Conservation (phyloP, 2,113 vertebrate genomes). For the Peromyscus polionotus region DNA sequence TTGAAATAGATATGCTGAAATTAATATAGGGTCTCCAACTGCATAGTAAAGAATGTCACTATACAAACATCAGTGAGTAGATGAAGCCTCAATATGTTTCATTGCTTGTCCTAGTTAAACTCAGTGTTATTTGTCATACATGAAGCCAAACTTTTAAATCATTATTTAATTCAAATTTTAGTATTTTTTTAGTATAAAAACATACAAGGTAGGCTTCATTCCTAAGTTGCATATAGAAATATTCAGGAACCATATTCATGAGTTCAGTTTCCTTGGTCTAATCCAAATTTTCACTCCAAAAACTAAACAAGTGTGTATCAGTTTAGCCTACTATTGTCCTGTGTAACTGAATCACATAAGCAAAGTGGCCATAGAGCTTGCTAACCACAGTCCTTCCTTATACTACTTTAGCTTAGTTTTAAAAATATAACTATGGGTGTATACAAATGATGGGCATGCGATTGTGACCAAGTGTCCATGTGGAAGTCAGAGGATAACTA, state of each 20-base stretch:
- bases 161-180: slow-evolving; percentile 7
- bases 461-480: too few species aligned
- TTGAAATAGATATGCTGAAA: background rate
- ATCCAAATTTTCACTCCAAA: background rate
- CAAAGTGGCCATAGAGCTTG: background rate
- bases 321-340: background rate
- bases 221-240: background rate
- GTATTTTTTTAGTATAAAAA: background rate
- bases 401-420: background rate
- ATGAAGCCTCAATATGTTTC: background rate
- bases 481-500: background rate
- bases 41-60: background rate
- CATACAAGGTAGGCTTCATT: background rate
- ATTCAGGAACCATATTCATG: background rate
- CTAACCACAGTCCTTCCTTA: background rate
- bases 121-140: background rate
- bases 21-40: background rate
- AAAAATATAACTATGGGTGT: background rate
- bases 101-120: background rate
- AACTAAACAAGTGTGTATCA: background rate
- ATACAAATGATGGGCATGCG: too few species aligned
- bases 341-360: background rate
- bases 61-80: background rate
- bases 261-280: background rate
- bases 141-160: background rate